A percentile compares a stretch with the other conserved stretches of the same genome.
Conservation (phyloP, 2,888 invertebrate species). For the Pachydiplax longipennis region DNA sequence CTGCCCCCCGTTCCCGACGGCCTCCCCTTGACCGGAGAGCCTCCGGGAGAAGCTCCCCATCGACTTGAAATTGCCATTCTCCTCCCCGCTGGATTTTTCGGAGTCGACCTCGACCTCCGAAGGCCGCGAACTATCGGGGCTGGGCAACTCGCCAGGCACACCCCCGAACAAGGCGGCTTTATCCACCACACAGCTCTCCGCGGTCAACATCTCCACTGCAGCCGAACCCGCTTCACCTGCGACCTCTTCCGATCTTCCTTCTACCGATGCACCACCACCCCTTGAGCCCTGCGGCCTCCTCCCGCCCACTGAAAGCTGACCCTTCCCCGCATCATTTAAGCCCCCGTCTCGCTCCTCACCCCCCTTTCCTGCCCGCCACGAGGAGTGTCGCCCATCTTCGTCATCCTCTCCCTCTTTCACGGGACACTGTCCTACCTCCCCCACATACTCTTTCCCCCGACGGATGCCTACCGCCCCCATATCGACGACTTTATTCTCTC, state of each 20-base stretch:
- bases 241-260: not conserved
- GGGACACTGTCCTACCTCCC: not conserved
- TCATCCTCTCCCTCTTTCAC: not conserved
- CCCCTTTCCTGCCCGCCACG: not conserved
- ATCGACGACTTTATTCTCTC: not conserved
- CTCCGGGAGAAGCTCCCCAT: not conserved
- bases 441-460: not conserved
- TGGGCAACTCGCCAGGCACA: not conserved
- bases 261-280: not conserved
- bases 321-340: slow-evolving; percentile 10
- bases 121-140: not conserved
- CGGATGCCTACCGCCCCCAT: not conserved
- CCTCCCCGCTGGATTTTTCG: not conserved
- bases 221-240: not conserved
- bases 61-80: not conserved
- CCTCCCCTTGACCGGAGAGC: not conserved
- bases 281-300: not conserved
- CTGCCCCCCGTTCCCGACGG: not conserved
- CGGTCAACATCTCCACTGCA: not conserved
- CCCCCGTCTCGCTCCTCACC: not conserved
- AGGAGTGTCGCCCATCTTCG: not conserved
- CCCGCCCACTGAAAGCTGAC: not conserved
- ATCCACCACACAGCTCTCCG: not conserved
- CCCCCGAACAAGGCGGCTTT: not conserved
- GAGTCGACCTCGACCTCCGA: not conserved